phyloP scores from a whole-genome alignment of 2,797 vertebrate genomes.

The Anomalospiza imberbis region DNA sequence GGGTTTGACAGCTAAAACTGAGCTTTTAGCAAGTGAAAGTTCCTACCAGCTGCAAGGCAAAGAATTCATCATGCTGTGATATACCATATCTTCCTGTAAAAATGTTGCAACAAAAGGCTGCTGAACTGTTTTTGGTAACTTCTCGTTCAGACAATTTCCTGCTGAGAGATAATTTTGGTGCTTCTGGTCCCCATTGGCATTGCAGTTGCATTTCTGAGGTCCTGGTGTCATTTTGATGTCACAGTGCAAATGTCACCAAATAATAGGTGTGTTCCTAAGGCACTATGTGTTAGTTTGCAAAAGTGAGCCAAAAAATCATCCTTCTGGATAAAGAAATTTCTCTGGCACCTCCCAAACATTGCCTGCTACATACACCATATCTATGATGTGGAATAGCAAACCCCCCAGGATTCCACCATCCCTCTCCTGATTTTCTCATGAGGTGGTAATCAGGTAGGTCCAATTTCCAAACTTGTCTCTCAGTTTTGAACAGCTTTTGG shows the following conservation, averaged over 20 bases:
- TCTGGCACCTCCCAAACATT: background rate
- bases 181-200: accelerated
- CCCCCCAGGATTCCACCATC: background rate
- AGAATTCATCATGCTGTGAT: background rate
- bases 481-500: background rate
- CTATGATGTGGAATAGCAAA: background rate
- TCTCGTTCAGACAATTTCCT: background rate
- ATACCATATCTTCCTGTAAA: background rate
- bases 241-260: background rate
- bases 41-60: background rate
- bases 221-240: background rate
- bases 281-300: background rate
- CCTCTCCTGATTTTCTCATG: background rate
- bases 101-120: background rate
- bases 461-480: background rate
- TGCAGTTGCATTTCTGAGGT: background rate
- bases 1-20: background rate
- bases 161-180: background rate
- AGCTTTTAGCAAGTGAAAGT: background rate
- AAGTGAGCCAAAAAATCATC: background rate
- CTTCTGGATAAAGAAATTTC: background rate
- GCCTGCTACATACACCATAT: accelerated
- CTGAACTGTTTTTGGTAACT: background rate
- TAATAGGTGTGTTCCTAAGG: background rate
- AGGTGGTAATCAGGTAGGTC: background rate